Evolutionary conservation across 2,797 vertebrate species (phyloP).

Genomic region (Eulemur coronatus): DNA sequence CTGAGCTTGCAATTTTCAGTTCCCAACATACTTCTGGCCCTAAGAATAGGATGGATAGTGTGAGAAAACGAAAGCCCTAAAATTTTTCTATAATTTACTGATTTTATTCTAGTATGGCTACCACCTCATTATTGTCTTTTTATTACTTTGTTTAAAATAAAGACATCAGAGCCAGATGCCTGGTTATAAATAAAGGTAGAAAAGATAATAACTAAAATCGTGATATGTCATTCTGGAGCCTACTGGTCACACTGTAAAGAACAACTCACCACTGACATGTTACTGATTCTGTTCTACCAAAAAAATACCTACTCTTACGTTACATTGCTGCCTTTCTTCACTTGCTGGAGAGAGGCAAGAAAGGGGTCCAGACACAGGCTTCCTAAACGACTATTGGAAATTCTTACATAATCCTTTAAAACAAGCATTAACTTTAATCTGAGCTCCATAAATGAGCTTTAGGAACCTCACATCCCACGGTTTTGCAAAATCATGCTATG

Average conservation of each 20-base stretch:
- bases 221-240: background rate
- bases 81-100: conserved; percentile 5
- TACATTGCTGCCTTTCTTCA: background rate
- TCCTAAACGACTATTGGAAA: background rate
- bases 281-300: background rate
- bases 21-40: background rate
- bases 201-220: background rate
- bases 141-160: background rate
- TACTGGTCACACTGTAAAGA: background rate
- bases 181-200: background rate
- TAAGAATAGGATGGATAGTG: background rate
- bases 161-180: background rate
- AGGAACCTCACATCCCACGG: background rate
- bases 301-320: background rate
- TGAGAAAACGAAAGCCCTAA: background rate
- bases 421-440: background rate
- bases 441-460: background rate
- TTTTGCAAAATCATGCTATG: background rate
- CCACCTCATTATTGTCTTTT: background rate
- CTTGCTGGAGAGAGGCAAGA: background rate
- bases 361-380: background rate
- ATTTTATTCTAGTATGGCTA: background rate
- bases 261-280: background rate
- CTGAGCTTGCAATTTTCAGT: background rate
- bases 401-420: background rate